Base-by-base conservation (phyloP, 2,888 invertebrate species). In the Leistus spinibarbis region DNA sequence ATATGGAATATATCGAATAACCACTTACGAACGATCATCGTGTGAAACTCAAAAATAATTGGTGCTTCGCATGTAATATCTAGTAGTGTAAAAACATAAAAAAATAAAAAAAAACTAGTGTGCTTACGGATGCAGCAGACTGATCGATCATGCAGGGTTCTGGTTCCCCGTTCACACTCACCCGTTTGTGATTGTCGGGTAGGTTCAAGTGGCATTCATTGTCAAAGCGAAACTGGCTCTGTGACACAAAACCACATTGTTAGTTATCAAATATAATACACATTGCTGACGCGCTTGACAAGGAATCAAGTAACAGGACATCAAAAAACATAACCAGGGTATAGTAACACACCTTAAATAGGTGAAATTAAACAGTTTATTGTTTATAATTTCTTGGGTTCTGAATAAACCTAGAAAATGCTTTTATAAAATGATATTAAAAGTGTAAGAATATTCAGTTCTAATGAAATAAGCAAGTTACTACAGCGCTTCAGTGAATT, bases 201-300 rank as follows among this genome's bases (percentile, higher is more conserved):
- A 98, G 92, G 89, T 95, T 96, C 88, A 96, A 91, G 90, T 96
- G 95, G 90, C 97, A 98, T 91, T 99, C 99, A 90, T 98, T 98
- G 91, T 99, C 99, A 90, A 99, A 99, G 87, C 98, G 94, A 90
- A 99, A 99, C 89, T 99, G 98, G 90, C 98, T 98, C 97, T 99
- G 92, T 83, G 86, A 69, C 68, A 79, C 78, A 76, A 73, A 68
- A 75, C 2, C 53, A 57, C 57, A 24, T 56, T 66, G 54, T 66
- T 60, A 73, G 60, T 57, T 67, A 66, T 66, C 67, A 66, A 57
- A 23, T 60, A 54, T 62, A 23, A 73, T 54, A 64, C 65, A 19
- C 17, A 56, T 17, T 56, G n/a, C 7, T 53, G 56, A 56, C 10
- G 57, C 7, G 20, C 57, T 57, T 57, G 17, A 22, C 22, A 62